Percentiles rank a stretch among this genome's conserved stretches.
Conservation (phyloP, 2,113 vertebrate genomes). For the Oreotrochilus melanogaster region DNA sequence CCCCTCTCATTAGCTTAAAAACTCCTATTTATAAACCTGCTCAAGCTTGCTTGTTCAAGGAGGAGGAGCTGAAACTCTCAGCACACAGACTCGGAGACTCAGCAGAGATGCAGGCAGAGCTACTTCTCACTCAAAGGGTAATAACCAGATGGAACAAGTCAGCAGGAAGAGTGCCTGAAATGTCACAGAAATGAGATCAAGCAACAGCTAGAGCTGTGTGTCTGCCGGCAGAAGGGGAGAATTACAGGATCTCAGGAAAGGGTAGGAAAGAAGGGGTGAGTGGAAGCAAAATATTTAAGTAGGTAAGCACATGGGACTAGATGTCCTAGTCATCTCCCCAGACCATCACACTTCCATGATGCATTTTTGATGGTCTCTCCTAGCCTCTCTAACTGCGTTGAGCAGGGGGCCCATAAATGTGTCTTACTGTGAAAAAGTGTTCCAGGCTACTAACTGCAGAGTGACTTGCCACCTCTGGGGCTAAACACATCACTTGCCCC, state of each 20-base stretch:
- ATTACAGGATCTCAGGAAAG: conserved; percentile 15
- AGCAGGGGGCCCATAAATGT: background rate
- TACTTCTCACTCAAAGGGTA: conserved; percentile 66
- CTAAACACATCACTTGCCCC: background rate
- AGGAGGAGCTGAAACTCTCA: conserved; percentile 39
- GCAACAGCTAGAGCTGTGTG: conserved; percentile 57
- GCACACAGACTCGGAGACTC: conserved; percentile 18
- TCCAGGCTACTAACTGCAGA: background rate
- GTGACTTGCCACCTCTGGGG: conserved; percentile 11
- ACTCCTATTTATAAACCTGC: conserved; percentile 69
- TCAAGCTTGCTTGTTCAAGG: conserved; percentile 37
- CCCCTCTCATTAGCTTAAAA: conserved; percentile 64
- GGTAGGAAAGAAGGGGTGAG: background rate
- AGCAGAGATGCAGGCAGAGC: conserved; percentile 57
- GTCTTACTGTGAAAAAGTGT: background rate
- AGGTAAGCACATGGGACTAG: background rate
- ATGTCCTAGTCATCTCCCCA: background rate
- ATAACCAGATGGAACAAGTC: conserved; percentile 72
- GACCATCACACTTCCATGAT: background rate
- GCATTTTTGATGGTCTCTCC: background rate
- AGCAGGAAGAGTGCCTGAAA: conserved; percentile 70
- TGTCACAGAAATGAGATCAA: conserved; percentile 73
- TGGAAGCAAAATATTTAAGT: background rate
- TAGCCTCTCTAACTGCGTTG: background rate
- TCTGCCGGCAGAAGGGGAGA: conserved; percentile 57